Conservation (phyloP, 2,113 vertebrate genomes). For the Campylomormyrus numenius region DNA sequence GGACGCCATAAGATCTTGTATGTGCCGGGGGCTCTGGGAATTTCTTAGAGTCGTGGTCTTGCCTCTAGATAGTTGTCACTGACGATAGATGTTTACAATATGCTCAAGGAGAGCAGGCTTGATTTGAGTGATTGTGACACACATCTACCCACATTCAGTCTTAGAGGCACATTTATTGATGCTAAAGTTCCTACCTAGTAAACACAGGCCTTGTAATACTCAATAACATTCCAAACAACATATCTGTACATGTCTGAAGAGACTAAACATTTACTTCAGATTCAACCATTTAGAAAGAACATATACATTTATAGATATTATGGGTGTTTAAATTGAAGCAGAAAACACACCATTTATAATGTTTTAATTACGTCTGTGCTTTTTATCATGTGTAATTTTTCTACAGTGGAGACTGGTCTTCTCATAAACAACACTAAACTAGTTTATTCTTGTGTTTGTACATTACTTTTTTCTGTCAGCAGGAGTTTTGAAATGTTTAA, state of each 20-base stretch:
- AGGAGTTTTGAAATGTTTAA: background rate
- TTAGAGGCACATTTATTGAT: constrained; percentile 45
- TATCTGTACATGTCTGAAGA: background rate
- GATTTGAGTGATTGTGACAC: constrained; percentile 47
- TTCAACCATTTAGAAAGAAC: background rate
- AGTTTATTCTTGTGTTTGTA: background rate
- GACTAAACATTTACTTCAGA: background rate
- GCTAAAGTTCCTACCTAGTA: constrained; percentile 17
- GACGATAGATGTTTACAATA: constrained; percentile 45
- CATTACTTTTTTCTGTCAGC: background rate
- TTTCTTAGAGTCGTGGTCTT: constrained; percentile 35
- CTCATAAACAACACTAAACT: background rate
- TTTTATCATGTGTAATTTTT: background rate
- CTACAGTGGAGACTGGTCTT: background rate
- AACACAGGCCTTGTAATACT: constrained; percentile 25
- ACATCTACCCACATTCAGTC: constrained; percentile 43
- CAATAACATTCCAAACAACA: background rate
- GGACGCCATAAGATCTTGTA: constrained; percentile 30
- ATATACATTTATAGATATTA: background rate
- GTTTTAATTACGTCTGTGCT: background rate
- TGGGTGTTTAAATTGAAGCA: background rate
- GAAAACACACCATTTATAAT: background rate
- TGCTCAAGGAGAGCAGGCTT: constrained; percentile 36
- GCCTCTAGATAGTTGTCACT: constrained; percentile 37
- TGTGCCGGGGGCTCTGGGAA: constrained; percentile 35